Evolutionary conservation across 2,113 vertebrate species (phyloP).

Genomic region (Cryptomyrus ogoouensis): DNA sequence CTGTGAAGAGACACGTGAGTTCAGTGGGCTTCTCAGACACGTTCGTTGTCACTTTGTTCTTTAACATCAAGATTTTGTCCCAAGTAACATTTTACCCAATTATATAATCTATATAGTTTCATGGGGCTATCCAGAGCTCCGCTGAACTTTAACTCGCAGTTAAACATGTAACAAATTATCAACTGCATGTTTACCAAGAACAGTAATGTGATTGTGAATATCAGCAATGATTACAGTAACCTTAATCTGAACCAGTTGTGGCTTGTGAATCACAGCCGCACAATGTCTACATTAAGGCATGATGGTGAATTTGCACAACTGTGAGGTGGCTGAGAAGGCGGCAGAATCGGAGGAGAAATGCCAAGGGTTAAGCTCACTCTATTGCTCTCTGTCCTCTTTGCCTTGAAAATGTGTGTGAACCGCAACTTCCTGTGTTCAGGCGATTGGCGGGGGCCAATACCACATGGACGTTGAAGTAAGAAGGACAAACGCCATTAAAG

Average conservation of each 20-base stretch:
- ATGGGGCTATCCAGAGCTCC: background rate
- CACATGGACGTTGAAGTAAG: constrained; percentile 11
- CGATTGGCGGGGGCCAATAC: constrained; percentile 14
- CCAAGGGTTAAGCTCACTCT: background rate
- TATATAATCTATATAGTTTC: background rate
- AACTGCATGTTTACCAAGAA: background rate
- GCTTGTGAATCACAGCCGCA: background rate
- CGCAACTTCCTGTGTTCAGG: background rate
- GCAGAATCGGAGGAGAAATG: background rate
- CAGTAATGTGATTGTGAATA: background rate
- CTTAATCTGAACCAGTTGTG: background rate
- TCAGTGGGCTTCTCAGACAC: background rate
- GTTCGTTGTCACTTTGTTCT: background rate
- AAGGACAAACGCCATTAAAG: background rate
- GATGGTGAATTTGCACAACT: background rate
- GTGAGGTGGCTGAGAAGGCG: background rate
- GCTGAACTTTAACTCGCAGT: background rate
- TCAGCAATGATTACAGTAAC: background rate
- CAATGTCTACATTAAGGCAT: background rate
- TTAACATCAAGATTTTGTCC: background rate
- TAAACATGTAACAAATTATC: background rate
- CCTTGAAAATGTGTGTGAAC: background rate
- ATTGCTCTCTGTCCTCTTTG: background rate
- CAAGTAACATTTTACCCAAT: background rate
- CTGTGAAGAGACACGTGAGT: constrained; percentile 15